A percentile compares a stretch with the other conserved stretches of the same genome.
Conservation (phyloP, 2,888 invertebrate species). For the Trichogramma dendrolimi region DNA sequence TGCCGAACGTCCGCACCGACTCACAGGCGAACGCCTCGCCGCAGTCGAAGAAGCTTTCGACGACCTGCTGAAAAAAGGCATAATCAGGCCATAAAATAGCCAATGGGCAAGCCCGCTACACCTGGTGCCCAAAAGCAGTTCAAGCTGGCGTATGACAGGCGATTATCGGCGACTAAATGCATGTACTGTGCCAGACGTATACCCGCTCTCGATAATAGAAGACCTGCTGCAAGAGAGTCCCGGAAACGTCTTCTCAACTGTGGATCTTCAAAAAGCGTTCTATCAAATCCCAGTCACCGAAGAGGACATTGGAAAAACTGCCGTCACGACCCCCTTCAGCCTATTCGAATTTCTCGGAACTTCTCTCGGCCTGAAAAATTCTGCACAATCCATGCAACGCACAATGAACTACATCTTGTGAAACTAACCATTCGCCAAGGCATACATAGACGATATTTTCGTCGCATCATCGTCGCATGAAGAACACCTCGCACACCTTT, state of each 20-base stretch:
- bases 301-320: neutral
- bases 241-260: neutral
- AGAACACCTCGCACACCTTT: too few species aligned
- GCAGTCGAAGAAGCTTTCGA: too few species aligned
- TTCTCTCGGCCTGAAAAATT: neutral
- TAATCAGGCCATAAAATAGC: too few species aligned
- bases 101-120: too few species aligned
- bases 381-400: too few species aligned
- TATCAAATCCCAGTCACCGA: neutral
- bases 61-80: too few species aligned
- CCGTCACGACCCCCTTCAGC: neutral
- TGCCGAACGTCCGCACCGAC: too few species aligned
- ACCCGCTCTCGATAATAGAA: neutral
- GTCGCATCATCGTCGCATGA: too few species aligned
- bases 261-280: neutral
- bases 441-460: too few species aligned
- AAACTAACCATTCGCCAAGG: too few species aligned
- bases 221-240: neutral
- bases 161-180: neutral
- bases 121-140: neutral
- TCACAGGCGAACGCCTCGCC: too few species aligned
- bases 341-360: neutral
- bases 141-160: neutral
- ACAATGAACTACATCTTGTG: too few species aligned
- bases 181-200: neutral